Percentiles rank a stretch among this genome's conserved stretches.
Conservation (phyloP, 2,797 vertebrate genomes). For the Acrocephalus scirpaceus region DNA sequence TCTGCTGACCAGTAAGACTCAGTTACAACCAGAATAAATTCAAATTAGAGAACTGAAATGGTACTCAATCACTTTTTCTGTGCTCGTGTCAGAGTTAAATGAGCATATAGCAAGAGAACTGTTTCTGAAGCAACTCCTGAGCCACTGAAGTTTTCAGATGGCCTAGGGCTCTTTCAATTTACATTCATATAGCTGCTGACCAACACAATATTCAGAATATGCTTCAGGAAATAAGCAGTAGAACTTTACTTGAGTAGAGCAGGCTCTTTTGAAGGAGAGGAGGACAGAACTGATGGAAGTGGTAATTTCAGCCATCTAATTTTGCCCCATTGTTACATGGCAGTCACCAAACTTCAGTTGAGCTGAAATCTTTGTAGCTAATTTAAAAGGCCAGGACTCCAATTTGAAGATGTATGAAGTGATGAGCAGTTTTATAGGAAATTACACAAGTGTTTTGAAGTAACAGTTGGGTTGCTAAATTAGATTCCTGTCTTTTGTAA, state of each 20-base stretch:
- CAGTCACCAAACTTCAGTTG: background rate
- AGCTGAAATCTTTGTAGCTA: background rate
- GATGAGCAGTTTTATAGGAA: slow-evolving; percentile 5
- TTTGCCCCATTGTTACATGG: background rate
- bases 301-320: background rate
- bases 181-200: background rate
- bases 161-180: background rate
- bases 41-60: background rate
- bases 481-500: slow-evolving; percentile 11
- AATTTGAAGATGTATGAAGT: background rate
- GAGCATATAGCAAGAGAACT: background rate
- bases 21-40: background rate
- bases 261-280: background rate
- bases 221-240: background rate
- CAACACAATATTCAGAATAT: background rate
- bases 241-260: background rate
- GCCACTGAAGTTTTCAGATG: background rate
- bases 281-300: background rate
- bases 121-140: background rate
- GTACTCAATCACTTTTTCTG: background rate
- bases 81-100: background rate
- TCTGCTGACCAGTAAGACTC: background rate
- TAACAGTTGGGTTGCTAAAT: slow-evolving; percentile 12
- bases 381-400: background rate
- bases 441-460: background rate